Evolutionary conservation across 2,797 vertebrate genomes (phyloP).

Genomic region (Sebastes alutus): DNA sequence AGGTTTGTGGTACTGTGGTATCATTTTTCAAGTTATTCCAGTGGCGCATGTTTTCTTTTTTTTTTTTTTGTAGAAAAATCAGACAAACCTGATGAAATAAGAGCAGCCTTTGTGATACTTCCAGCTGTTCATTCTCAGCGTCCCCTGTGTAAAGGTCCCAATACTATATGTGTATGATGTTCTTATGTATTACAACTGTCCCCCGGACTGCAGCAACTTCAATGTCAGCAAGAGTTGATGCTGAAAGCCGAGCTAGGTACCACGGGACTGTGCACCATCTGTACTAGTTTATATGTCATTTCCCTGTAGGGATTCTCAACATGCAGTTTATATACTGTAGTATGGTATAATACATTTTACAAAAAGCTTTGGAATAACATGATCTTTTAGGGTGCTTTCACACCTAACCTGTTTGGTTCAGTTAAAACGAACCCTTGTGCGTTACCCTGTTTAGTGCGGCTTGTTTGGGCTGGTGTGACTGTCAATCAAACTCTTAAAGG

Average conservation of each 20-base stretch:
- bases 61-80: not conserved
- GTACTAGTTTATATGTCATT: not conserved
- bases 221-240: conserved; percentile 25
- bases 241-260: not conserved
- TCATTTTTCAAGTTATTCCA: not conserved
- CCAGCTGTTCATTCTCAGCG: not conserved
- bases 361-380: not conserved
- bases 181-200: not conserved
- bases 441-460: not conserved
- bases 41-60: not conserved
- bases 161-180: not conserved
- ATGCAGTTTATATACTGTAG: conserved; percentile 23
- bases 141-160: not conserved
- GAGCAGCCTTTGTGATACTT: not conserved
- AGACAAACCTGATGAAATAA: not conserved
- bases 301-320: not conserved
- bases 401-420: not conserved
- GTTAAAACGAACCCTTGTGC: not conserved
- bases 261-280: no score
- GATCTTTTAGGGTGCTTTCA: no score
- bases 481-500: not conserved
- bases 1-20: not conserved
- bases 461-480: not conserved
- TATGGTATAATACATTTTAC: not conserved
- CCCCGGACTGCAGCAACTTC: not conserved